Percentiles rank a stretch among this genome's conserved stretches.
Evolutionary conservation across 2,113 vertebrate species (phyloP).

Genomic region (Clarias macrocephalus): DNA sequence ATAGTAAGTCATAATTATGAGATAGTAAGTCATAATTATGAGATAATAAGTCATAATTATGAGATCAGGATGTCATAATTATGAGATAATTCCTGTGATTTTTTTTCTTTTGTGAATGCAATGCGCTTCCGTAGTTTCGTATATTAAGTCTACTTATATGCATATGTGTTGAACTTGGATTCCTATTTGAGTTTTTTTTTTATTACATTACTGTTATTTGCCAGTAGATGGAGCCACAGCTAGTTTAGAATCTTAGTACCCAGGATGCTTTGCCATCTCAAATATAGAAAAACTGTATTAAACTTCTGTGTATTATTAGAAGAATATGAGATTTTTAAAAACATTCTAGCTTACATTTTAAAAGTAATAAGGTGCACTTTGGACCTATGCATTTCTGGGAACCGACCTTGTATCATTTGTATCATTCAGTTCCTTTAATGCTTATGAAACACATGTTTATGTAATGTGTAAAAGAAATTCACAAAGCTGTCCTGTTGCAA

Average conservation of each 20-base stretch:
- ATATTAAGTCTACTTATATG: background rate
- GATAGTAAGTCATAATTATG: too few species aligned
- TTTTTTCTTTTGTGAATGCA: too few species aligned
- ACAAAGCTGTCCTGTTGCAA: background rate
- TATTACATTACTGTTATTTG: background rate
- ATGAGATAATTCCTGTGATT: too few species aligned
- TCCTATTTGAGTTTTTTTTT: background rate
- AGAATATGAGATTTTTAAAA: background rate
- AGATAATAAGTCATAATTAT: too few species aligned
- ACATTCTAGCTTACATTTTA: background rate
- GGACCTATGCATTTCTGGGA: background rate
- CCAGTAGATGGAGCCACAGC: conserved; percentile 3
- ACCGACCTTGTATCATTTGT: background rate
- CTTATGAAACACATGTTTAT: background rate
- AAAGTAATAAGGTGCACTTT: background rate
- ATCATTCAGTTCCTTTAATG: background rate
- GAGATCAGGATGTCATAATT: too few species aligned
- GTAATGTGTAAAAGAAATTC: background rate
- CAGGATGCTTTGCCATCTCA: background rate
- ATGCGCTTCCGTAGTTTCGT: too few species aligned
- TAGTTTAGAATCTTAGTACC: background rate
- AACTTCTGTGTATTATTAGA: background rate
- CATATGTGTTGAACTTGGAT: background rate
- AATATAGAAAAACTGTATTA: background rate
- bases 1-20: too few species aligned